phyloP scores from a whole-genome alignment of 2,888 invertebrate species.

The Folsomia manolachei region DNA sequence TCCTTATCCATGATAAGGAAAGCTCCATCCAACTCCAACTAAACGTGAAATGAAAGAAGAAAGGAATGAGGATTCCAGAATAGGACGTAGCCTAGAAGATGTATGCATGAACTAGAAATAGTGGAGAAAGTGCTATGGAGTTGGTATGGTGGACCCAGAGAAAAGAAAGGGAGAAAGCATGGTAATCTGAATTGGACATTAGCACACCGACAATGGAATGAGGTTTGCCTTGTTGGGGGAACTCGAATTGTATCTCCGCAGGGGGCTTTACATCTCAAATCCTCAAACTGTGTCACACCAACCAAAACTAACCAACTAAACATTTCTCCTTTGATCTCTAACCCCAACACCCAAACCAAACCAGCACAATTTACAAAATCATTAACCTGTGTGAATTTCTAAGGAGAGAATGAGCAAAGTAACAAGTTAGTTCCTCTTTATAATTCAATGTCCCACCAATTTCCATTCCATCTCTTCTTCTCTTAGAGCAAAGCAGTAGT shows the following conservation, averaged over 20 bases:
- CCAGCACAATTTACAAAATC: background rate
- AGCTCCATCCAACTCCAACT: too few species aligned
- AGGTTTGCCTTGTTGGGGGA: background rate
- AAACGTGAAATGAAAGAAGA: too few species aligned
- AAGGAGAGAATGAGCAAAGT: conserved; percentile 1
- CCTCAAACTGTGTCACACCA: conserved; percentile 4
- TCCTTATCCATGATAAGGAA: too few species aligned
- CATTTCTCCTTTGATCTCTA: background rate
- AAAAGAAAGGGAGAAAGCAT: background rate
- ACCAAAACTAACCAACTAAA: background rate
- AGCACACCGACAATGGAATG: background rate
- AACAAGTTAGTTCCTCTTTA: background rate
- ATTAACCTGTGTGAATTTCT: conserved; percentile 1
- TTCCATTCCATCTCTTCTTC: background rate
- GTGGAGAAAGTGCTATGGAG: background rate
- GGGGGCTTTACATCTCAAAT: background rate
- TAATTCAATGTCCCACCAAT: background rate
- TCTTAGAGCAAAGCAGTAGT: background rate
- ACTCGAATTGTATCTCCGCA: background rate
- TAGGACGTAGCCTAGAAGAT: background rate
- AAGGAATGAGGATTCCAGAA: background rate
- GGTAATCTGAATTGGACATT: background rate
- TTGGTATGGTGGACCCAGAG: background rate
- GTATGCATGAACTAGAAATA: background rate
- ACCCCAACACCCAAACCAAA: background rate